Base-by-base conservation (phyloP, 2,113 vertebrate species). In the Labeo catla region DNA sequence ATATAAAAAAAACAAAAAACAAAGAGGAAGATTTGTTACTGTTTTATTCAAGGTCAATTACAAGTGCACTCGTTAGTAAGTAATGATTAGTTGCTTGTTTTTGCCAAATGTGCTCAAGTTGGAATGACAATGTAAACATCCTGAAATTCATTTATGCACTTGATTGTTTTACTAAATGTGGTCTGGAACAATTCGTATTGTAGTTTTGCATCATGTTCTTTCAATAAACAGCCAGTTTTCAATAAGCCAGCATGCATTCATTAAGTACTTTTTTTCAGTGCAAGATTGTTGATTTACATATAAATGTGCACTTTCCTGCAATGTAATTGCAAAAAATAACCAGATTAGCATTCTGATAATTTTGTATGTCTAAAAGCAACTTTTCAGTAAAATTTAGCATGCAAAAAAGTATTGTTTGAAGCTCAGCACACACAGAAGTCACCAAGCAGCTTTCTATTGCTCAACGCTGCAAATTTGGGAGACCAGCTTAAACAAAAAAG, bases 11-110 rank as follows among this genome's bases (percentile, higher is more conserved):
- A 84, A 49, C 39, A 74, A 76, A 70, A 86, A 49, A 73, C 63
- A 88, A 76, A 57, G 15, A 6, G n/a, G 70, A 77, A 19, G 59
- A 23, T 23, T 78, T 82, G 61, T 73, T 83, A 83, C 88, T 79
- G 74, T 89, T n/a, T 81, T 47, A 76, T 49, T 76, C 1, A 81
- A 76, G 76, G 66, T 54, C 74, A 66, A 47, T 61, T 19, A 73
- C 50, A 34, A 23, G 77, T 83, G 65, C 54, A 50, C 81, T 82
- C 34, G 11, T 19, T 82, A 81, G n/a, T 68, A 50, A 50, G 11
- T 45, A 77, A 39, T 78, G 70, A 23, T 82, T 70, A 63, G 54
- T 43, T 89, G 68, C 43, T 81, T 63, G 74, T 23, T 70, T 73
- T 70, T 81, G 49, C 68, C 52, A 36, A 57, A 19, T 70, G 73